These are phyloP conservation scores for Latrodectus hesperus DNA, from an alignment of 2,888 invertebrate genomes.

Conservation along the genomic window DNA sequence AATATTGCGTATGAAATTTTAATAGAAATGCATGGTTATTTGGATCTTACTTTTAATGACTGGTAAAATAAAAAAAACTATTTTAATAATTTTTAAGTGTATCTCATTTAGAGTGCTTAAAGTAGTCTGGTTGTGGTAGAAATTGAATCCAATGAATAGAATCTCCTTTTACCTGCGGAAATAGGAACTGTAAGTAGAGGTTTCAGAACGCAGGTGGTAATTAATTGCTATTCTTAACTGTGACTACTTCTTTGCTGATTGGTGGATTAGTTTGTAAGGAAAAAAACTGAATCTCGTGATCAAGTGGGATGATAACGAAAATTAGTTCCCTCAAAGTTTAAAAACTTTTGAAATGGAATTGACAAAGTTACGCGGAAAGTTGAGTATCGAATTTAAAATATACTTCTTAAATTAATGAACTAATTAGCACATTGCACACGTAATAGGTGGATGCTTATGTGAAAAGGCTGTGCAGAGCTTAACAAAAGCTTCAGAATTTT, in stretches of 20 bases:
- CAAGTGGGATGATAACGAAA: conserved; percentile 66
- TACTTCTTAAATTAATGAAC: conserved; percentile 68
- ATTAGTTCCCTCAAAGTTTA: conserved; percentile 64
- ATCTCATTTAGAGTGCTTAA: no score
- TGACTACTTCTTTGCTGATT: conserved; percentile 62
- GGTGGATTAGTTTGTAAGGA: conserved; percentile 62
- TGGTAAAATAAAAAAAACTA: no score
- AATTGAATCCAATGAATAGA: neutral
- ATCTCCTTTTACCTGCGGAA: conserved; percentile 26
- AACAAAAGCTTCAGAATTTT: conserved; percentile 11
- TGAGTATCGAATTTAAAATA: conserved; percentile 59
- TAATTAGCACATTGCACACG: conserved; percentile 61
- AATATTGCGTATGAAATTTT: no score
- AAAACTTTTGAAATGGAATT: conserved; percentile 64
- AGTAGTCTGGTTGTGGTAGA: no score
- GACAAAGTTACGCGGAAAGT: conserved; percentile 32
- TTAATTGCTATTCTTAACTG: conserved; percentile 66
- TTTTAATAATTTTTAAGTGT: no score
- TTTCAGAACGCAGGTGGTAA: conserved; percentile 43
- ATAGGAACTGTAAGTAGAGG: conserved; percentile 26
- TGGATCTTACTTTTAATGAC: no score
- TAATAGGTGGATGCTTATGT: conserved; percentile 41
- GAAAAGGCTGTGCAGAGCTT: conserved; percentile 27
- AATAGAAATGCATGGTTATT: no score
- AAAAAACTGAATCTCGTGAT: conserved; percentile 54